Evolutionary conservation across 1,140 invertebrate species (phyloP), one percentile per base, ranked within the genome.

Genomic region (Fopius arisanus): DNA sequence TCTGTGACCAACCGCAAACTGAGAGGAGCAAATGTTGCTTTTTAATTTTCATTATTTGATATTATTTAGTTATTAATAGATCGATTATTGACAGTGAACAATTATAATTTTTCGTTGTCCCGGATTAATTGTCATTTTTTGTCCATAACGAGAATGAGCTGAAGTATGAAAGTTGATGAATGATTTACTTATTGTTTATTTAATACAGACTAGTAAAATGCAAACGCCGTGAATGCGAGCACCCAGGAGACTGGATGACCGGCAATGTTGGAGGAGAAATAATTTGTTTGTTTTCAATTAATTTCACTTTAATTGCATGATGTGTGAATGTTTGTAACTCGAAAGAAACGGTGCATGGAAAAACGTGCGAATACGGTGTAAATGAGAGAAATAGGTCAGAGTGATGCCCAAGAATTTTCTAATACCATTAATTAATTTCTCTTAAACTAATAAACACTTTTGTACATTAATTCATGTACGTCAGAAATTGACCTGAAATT

Each of bases 401-500:
- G 26, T 43, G 21, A 28, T 63, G 79, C 71, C 80, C 77, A 80
- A 79, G 75, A 81, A 82, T 70, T 78, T 78, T 83, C 68, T 82
- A 79, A 83, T 79, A 75, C 77, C 80, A 48, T 48, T 33, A 80
- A 28, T 77, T 59, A 59, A 21, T 23, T 59, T 23, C 26, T 59
- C 23, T 28, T 59, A 59, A 59, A 3, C 54, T 59, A 59, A 59
- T 28, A 41, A 68, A 73, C 48, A 72, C 51, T 70, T 75, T 67
- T 73, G 70, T 75, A 73, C 51, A 73, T 76, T 74, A 73, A 72
- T 78, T 81, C 51, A 80, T 84, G 75, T 85, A 85, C 83, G 81
- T 83, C 84, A 82, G 84, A 85, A 86, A 72, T 86, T 85, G 82
- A 86, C 82, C 87, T 80, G 82, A 83, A 83, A 87, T 88, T 87